Evolutionary conservation across 2,888 invertebrate species (phyloP).

Genomic region (Torymus auratus): DNA sequence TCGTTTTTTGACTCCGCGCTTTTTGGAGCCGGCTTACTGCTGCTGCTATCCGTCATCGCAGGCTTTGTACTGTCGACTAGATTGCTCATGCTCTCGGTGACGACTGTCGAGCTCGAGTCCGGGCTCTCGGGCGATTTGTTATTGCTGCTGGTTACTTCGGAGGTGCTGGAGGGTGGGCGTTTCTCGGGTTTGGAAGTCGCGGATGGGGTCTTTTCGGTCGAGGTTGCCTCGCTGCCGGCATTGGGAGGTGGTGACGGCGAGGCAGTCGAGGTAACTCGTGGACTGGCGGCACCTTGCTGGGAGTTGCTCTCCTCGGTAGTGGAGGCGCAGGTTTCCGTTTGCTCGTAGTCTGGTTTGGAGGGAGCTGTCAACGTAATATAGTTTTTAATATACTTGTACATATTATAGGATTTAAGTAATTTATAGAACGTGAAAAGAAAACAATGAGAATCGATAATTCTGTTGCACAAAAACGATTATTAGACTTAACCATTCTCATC

Average conservation of each 20-base stretch:
- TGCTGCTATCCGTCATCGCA: background rate
- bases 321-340: slow-evolving; percentile 47
- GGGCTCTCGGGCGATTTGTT: slow-evolving; percentile 69
- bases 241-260: slow-evolving; percentile 69
- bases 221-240: slow-evolving; percentile 37
- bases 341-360: slow-evolving; percentile 37
- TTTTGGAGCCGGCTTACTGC: background rate
- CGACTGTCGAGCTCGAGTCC: slow-evolving; percentile 67
- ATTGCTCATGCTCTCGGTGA: slow-evolving; percentile 60
- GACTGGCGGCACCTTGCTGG: slow-evolving; percentile 66
- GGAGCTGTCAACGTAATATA: slow-evolving; percentile 22
- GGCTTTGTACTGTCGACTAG: slow-evolving; percentile 54
- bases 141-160: slow-evolving; percentile 64
- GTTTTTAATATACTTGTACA: background rate
- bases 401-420: too few relatives aligned
- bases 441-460: too few relatives aligned
- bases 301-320: slow-evolving; percentile 40
- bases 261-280: slow-evolving; percentile 69
- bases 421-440: too few relatives aligned
- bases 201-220: slow-evolving; percentile 36
- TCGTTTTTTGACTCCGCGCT: background rate
- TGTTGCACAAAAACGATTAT: too few relatives aligned
- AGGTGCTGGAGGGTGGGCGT: slow-evolving; percentile 20
- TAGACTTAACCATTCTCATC: too few relatives aligned
- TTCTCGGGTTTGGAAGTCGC: slow-evolving; percentile 22